These are phyloP conservation scores for Helleia helle DNA, from an alignment of 2,888 invertebrate species.

Conservation along the genomic window DNA sequence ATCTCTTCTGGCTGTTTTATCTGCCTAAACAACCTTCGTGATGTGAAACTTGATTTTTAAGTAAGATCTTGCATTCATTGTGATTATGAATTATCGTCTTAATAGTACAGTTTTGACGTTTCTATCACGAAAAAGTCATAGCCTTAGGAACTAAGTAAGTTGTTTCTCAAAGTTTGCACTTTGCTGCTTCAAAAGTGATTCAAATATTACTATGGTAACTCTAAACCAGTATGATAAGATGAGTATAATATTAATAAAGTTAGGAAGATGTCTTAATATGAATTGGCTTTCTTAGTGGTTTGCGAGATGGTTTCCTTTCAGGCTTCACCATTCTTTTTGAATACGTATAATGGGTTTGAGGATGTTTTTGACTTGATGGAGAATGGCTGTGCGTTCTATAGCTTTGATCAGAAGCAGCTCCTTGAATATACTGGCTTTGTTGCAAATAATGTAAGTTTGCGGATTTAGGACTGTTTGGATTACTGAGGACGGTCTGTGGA, in stretches of 20 bases:
- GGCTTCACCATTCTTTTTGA: slow-evolving; percentile 53
- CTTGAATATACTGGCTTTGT: slow-evolving; percentile 13
- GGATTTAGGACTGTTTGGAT: slow-evolving; percentile 33
- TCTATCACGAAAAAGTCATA: no score
- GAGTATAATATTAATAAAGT: background rate
- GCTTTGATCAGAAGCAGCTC: background rate
- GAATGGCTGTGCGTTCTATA: slow-evolving; percentile 31
- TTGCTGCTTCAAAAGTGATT: no score
- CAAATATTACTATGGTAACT: no score
- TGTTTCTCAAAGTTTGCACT: no score
- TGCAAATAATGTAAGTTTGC: slow-evolving; percentile 37
- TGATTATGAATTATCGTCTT: no score
- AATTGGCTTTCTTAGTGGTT: background rate
- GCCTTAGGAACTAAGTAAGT: no score
- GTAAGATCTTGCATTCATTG: no score
- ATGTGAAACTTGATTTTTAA: no score
- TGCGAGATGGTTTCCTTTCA: slow-evolving; percentile 28
- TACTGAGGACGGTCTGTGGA: slow-evolving; percentile 50
- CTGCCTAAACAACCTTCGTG: no score
- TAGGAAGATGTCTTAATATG: background rate
- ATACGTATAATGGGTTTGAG: slow-evolving; percentile 55
- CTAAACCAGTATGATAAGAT: no score
- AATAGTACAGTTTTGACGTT: no score
- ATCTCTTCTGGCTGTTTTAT: no score
- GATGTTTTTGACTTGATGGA: slow-evolving; percentile 37